phyloP scores from a whole-genome alignment of 2,888 invertebrate species.

The Apoderus coryli region DNA sequence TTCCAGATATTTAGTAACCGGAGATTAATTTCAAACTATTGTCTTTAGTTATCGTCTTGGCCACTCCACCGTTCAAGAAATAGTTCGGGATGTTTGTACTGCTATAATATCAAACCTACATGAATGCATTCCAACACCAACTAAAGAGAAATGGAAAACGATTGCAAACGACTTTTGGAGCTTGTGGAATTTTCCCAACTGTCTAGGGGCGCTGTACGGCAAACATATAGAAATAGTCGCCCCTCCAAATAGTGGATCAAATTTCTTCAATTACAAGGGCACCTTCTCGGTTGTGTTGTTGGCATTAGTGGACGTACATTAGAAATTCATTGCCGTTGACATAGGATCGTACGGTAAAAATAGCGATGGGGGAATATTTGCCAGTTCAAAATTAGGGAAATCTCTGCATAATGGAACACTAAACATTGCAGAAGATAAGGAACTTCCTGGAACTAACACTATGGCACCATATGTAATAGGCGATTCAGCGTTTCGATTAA shows the following conservation, averaged over 20 bases:
- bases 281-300: constrained; percentile 7
- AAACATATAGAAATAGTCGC: constrained; percentile 19
- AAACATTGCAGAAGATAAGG: constrained; percentile 6
- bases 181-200: constrained; percentile 8
- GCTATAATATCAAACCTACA: constrained; percentile 7
- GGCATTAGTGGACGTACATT: constrained; percentile 21
- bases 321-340: constrained; percentile 21
- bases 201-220: constrained; percentile 15
- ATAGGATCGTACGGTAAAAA: constrained; percentile 22
- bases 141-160: constrained; percentile 6
- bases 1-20: constrained; percentile 21
- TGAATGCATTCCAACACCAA: constrained; percentile 8
- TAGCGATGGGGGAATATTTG: constrained; percentile 22
- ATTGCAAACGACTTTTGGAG: constrained; percentile 8
- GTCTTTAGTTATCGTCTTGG: constrained; percentile 18
- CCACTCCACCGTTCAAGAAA: constrained; percentile 15
- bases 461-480: constrained; percentile 10
- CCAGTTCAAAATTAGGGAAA: constrained; percentile 17
- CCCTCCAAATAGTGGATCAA: constrained; percentile 17
- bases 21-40: constrained; percentile 17
- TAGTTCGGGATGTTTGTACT: constrained; percentile 12
- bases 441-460: constrained; percentile 6
- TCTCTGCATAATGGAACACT: constrained; percentile 9
- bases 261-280: constrained; percentile 18
- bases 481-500: constrained; percentile 8